A percentile compares a stretch with the other conserved stretches of the same genome.
Evolutionary conservation across 37 sponge, comb jelly and placozoan species (phyloP).

Genomic region (Tethya wilhelma): DNA sequence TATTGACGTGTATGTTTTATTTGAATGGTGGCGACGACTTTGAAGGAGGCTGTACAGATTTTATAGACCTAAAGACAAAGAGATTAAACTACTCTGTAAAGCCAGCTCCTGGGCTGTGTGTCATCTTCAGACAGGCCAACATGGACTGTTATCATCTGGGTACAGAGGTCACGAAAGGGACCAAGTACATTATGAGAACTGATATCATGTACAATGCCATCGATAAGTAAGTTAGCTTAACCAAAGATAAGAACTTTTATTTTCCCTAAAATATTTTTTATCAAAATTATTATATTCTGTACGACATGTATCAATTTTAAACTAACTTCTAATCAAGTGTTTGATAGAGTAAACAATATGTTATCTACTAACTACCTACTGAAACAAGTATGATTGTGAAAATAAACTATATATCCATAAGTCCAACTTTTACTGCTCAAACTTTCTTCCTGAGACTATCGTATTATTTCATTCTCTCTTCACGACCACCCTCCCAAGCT

Average conservation of each 20-base stretch:
- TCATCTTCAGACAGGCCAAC: constrained; percentile 69
- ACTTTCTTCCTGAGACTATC: constrained; percentile 16
- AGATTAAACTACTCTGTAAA: constrained; percentile 30
- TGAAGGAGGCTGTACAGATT: constrained; percentile 81
- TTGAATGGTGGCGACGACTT: constrained; percentile 77
- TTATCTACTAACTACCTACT: no score
- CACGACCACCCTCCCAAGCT: constrained; percentile 46
- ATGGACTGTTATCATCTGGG: constrained; percentile 67
- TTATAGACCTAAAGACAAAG: constrained; percentile 38
- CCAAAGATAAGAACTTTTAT: no score
- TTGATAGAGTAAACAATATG: no score
- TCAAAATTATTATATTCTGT: neutral
- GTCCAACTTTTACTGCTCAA: neutral
- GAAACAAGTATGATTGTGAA: no score
- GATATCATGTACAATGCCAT: constrained; percentile 72
- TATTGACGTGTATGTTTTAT: constrained; percentile 84
- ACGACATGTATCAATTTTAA: no score
- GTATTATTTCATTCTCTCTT: constrained; percentile 33
- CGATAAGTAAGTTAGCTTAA: no score
- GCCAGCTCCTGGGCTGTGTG: constrained; percentile 81
- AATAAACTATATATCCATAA: neutral
- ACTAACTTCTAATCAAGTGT: no score
- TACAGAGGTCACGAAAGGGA: constrained; percentile 62
- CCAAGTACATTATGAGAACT: constrained; percentile 88
- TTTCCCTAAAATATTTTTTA: no score